Conservation (phyloP, 1,140 invertebrate genomes). For the Pectinophora gossypiella region DNA sequence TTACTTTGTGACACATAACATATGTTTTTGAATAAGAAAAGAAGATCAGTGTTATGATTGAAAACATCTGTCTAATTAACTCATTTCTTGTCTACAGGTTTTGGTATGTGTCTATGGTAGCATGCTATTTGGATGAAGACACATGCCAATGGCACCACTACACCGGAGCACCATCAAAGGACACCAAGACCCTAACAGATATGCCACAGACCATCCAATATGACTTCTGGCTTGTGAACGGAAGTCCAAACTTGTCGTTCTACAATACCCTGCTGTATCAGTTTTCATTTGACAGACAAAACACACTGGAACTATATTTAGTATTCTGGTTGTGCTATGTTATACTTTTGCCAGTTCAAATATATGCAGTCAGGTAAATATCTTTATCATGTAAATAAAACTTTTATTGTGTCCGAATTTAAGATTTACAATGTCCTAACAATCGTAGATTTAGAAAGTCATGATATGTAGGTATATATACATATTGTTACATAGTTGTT, state of each 20-base stretch:
- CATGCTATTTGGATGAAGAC: slow-evolving; percentile 88
- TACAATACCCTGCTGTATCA: slow-evolving; percentile 94
- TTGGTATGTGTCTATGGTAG: slow-evolving; percentile 96
- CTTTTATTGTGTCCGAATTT: too few species aligned
- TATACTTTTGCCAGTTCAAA: slow-evolving; percentile 90
- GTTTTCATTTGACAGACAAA: slow-evolving; percentile 97
- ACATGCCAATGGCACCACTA: slow-evolving; percentile 91
- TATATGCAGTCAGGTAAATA: slow-evolving; percentile 85
- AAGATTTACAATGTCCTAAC: too few species aligned
- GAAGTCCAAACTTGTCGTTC: slow-evolving; percentile 89
- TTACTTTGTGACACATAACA: too few species aligned
- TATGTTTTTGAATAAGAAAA: too few species aligned
- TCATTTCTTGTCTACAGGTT: slow-evolving; percentile 79
- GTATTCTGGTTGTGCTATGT: slow-evolving; percentile 92
- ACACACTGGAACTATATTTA: slow-evolving; percentile 94
- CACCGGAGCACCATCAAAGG: slow-evolving; percentile 34
- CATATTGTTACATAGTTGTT: too few species aligned
- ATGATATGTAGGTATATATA: too few species aligned
- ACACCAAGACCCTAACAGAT: slow-evolving; percentile 52
- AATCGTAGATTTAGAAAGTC: too few species aligned
- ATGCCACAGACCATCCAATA: slow-evolving; percentile 81
- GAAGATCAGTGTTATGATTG: background rate
- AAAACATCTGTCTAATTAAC: too few species aligned
- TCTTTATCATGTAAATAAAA: slow-evolving; percentile 7
- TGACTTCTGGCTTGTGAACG: slow-evolving; percentile 97